A percentile compares a stretch with the other conserved stretches of the same genome.
These are phyloP conservation scores for Gasterosteus nipponicus DNA, from an alignment of 2,113 vertebrate species.

Conservation along the genomic window DNA sequence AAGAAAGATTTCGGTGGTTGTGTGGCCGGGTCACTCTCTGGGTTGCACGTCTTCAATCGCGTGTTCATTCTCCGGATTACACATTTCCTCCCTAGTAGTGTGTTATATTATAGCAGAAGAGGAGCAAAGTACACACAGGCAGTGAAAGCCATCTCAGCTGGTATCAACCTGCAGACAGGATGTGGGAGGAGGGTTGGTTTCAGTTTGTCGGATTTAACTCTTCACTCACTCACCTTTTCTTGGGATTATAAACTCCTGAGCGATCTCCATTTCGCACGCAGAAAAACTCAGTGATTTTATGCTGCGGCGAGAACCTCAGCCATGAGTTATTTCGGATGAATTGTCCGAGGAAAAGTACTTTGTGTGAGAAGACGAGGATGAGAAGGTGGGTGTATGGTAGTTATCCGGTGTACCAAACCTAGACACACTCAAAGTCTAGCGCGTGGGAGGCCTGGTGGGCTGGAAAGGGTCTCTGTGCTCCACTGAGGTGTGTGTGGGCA, in stretches of 20 bases:
- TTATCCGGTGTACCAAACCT: conserved; percentile 54
- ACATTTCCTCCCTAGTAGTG: conserved; percentile 44
- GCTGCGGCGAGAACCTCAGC: neutral
- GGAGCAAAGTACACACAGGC: conserved; percentile 60
- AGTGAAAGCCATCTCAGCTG: conserved; percentile 48
- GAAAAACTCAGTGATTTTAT: conserved; percentile 17
- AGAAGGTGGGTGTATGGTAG: conserved; percentile 43
- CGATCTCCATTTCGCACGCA: conserved; percentile 1
- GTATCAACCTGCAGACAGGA: conserved; percentile 61
- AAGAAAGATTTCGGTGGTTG: conserved; percentile 23
- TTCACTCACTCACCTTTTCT: conserved; percentile 42
- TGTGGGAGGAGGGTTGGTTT: conserved; percentile 62
- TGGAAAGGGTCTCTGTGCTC: conserved; percentile 60
- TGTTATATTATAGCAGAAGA: conserved; percentile 55
- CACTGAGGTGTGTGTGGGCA: conserved; percentile 69
- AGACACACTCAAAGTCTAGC: conserved; percentile 56
- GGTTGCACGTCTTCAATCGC: conserved; percentile 33
- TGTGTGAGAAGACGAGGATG: conserved; percentile 39
- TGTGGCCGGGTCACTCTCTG: conserved; percentile 26
- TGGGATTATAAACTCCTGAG: conserved; percentile 39
- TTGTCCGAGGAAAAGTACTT: conserved; percentile 22
- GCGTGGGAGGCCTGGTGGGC: conserved; percentile 69
- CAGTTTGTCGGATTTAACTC: conserved; percentile 62
- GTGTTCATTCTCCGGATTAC: conserved; percentile 38
- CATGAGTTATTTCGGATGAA: conserved; percentile 24